Percentiles rank a stretch among this genome's conserved stretches.
phyloP scores from a whole-genome alignment of 1,140 invertebrate genomes.

The Melitaea cinxia region DNA sequence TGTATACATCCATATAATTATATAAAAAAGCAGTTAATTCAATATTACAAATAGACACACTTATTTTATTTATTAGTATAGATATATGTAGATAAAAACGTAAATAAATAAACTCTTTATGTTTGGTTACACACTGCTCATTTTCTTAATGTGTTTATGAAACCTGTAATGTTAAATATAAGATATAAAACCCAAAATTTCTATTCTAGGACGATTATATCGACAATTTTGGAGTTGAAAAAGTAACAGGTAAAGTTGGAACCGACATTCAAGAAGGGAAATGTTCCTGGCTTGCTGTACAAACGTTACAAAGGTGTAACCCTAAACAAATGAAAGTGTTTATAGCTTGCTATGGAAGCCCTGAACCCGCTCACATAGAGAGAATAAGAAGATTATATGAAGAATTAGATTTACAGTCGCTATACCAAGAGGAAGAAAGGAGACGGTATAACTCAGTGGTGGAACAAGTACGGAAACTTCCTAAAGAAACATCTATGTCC shows the following conservation, averaged over 20 bases:
- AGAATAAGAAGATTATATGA: conserved; percentile 89
- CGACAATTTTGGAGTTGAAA: conserved; percentile 91
- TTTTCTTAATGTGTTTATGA: too few species aligned
- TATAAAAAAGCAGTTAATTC: too few species aligned
- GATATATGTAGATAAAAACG: too few species aligned
- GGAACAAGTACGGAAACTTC: conserved; percentile 34
- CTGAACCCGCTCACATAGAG: conserved; percentile 85
- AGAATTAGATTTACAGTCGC: conserved; percentile 84
- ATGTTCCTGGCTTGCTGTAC: conserved; percentile 94
- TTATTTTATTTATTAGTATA: too few species aligned
- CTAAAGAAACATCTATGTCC: conserved; percentile 34
- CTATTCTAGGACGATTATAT: conserved; percentile 89
- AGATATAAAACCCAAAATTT: background rate
- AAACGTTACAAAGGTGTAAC: conserved; percentile 87
- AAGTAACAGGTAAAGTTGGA: conserved; percentile 90
- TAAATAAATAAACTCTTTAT: too few species aligned
- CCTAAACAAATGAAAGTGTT: conserved; percentile 86
- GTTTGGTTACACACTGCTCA: too few species aligned
- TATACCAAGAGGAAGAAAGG: conserved; percentile 51
- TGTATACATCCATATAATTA: too few species aligned
- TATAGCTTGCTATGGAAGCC: conserved; percentile 87
- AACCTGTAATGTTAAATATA: too few species aligned
- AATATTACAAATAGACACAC: too few species aligned
- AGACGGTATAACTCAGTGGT: conserved; percentile 50
- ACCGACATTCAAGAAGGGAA: conserved; percentile 96